These are phyloP conservation scores for Onychostruthus taczanowskii DNA, from an alignment of 2,113 vertebrate species.

Conservation along the genomic window DNA sequence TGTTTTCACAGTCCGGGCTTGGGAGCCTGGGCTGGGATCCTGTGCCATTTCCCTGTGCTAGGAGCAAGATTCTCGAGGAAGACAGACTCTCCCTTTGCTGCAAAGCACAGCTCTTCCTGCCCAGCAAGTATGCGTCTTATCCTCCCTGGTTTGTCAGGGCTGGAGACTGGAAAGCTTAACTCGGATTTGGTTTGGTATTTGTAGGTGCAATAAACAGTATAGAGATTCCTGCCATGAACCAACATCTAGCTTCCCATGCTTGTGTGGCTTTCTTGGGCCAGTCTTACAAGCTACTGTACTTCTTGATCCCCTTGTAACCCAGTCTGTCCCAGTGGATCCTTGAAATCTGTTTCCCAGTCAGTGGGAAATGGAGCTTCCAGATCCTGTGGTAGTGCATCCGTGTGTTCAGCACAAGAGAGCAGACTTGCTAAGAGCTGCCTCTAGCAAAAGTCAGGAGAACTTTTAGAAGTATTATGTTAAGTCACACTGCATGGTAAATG, in stretches of 20 bases:
- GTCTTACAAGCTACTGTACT: neutral
- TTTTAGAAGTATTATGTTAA: neutral
- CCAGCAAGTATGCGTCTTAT: neutral
- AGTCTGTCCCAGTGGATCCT: neutral
- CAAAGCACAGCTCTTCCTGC: neutral
- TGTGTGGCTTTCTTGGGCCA: neutral
- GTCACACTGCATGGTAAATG: neutral
- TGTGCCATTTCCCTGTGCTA: slow-evolving; percentile 12
- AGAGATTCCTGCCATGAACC: neutral
- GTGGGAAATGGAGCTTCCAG: neutral
- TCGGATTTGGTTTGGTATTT: neutral
- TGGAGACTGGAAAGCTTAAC: neutral
- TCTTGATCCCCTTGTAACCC: neutral
- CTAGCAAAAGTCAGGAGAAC: neutral
- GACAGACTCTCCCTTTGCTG: slow-evolving; percentile 23
- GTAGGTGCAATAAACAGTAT: neutral
- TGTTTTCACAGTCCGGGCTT: slow-evolving; percentile 51
- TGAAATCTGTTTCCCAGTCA: neutral
- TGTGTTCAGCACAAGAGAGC: neutral
- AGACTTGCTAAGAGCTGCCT: neutral
- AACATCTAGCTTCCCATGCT: accelerated
- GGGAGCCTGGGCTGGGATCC: slow-evolving; percentile 38
- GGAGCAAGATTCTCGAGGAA: neutral
- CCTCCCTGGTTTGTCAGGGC: neutral
- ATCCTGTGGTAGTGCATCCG: neutral